Base-by-base conservation (phyloP, 2,888 invertebrate genomes). In the Phengaris arion region DNA sequence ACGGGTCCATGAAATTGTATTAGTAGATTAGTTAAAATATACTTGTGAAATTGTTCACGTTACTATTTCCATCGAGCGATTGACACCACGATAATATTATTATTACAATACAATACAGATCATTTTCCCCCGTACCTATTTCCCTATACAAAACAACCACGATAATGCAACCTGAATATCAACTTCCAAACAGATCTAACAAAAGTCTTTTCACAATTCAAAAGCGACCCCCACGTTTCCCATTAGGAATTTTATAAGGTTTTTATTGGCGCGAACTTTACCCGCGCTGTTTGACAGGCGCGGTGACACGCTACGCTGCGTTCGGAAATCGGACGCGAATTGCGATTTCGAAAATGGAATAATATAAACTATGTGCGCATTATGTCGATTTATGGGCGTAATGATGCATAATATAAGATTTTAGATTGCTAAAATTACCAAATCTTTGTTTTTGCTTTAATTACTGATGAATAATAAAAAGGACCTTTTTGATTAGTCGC, bases 231-330 rank as follows among this genome's bases (percentile, higher is more conserved):
- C 90, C 92, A 93, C 93, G 92, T 93, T 93, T 93, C 91, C 92
- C 86, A 93, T 93, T 92, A 91, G 85, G 88, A 91, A 92, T 93
- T 92, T 93, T 92, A 92, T 92, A 91, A 92, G 89, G 91, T 93
- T 93, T 92, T 93, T 93, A 93, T 91, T 89, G 88, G 87, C 86
- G 87, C 86, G 82, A 83, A 89, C 90, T 89, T 81, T 82, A 82
- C 70, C 9, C 69, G 70, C 70, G 70, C 70, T 80, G 81, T 85
- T 85, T 86, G 86, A 87, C 86, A 86, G 84, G 76, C 81, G 76
- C 73, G 77, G 45, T 35, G 51, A 15, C 8, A 51, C 77, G 57
- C 70, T 64, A 72, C 74, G 54, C 57, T 72, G 77, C 77, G 68
- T 76, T 77, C 75, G 59, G 12, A 59, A n/a, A 22, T 55, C 52